Base-by-base conservation (phyloP, 2,113 vertebrate species). In the Pteropus alecto region DNA sequence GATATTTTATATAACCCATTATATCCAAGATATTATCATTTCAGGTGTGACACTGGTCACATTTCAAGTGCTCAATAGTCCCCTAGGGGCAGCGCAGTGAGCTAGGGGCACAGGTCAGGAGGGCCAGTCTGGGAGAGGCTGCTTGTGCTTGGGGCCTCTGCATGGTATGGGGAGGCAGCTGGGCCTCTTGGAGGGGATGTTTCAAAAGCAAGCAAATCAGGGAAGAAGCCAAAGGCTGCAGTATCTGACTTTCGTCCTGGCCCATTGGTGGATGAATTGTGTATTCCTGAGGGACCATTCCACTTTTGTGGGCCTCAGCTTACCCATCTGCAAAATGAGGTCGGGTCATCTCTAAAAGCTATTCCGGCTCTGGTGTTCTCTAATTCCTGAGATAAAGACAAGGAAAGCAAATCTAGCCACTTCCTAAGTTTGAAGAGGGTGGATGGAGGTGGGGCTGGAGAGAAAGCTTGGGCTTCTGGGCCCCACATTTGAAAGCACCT, bases 201-300 rank as follows among this genome's bases (percentile, higher is more conserved):
- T 30, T 74, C 56, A 12, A 78, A 92, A 90, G 61, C 46, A 65
- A 43, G 92, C 56, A n/a, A 43, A 58, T 54, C 21, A 9, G 48
- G 77, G 65, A 63, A 41, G 76, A 79, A 43, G 46, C 43, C 35
- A 61, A 70, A 77, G 24, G 12, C 21, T 26, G 0, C 4, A 13
- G 35, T 24, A 82, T 8, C 30, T 43, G 58, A 22, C 16, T 67
- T 76, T 48, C 51, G 33, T 71, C 56, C 30, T 7, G 33, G 70
- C 93, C 84, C 81, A 41, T 93, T 70, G 79, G 43, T 9, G 68
- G 83, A 48, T 11, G 28, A 0, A 2, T 60, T 74, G 81, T 1
- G 5, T 97, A 68, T 96, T 97, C 95, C 93, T 85, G 79, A 96
- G 94, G 83, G 68, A 70, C 83, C 95, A 21, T 93, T 94, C 81